Conservation (phyloP, 2,888 invertebrate species). For the Lepidocyrtinus sp. region DNA sequence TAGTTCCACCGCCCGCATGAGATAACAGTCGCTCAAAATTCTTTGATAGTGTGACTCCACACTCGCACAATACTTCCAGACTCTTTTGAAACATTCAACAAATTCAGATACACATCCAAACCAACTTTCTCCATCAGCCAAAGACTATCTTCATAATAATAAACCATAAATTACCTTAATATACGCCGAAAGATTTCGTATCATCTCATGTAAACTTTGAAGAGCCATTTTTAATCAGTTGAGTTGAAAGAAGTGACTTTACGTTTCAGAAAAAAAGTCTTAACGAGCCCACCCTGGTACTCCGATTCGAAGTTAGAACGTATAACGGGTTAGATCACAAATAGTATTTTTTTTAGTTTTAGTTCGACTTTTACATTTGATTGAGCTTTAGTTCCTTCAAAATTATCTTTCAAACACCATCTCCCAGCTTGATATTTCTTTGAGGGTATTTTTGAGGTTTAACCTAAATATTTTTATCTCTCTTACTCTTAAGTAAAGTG, state of each 20-base stretch:
- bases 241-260: conserved; percentile 28
- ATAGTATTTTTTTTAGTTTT: conserved; percentile 41
- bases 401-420: too few relatives aligned
- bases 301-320: conserved; percentile 21
- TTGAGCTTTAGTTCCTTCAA: too few relatives aligned
- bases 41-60: conserved; percentile 68
- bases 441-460: too few relatives aligned
- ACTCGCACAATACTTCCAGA: conserved; percentile 69
- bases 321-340: conserved; percentile 37
- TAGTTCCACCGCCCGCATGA: conserved; percentile 59
- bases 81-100: conserved; percentile 54
- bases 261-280: too few relatives aligned
- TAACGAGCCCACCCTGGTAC: conserved; percentile 39
- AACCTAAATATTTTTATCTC: too few relatives aligned
- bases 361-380: conserved; percentile 3
- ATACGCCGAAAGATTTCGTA: conserved; percentile 68
- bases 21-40: conserved; percentile 69
- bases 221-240: conserved; percentile 53
- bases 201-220: conserved; percentile 69
- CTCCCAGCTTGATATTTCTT: too few relatives aligned
- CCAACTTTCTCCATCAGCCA: background rate
- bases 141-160: too few relatives aligned
- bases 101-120: too few relatives aligned
- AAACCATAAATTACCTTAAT: conserved; percentile 69
- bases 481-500: too few relatives aligned